phyloP scores from a whole-genome alignment of 2,888 invertebrate species.

The Ophioninae sp. region DNA sequence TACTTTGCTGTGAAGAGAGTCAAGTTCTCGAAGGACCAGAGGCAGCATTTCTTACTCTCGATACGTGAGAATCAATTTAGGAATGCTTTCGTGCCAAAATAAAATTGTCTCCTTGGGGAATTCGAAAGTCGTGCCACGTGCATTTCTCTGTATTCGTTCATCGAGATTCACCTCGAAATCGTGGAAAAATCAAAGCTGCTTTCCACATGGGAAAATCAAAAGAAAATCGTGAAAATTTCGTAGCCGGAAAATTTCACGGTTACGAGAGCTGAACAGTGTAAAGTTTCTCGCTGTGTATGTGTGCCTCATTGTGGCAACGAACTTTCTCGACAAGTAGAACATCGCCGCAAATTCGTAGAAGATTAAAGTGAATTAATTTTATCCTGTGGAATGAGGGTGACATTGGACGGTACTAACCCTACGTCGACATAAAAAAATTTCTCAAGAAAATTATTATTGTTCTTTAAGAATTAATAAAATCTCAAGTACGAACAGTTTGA shows the following conservation, averaged over 20 bases:
- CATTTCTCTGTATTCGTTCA: background rate
- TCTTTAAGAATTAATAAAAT: background rate
- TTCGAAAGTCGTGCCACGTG: background rate
- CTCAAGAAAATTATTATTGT: background rate
- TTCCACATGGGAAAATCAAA: background rate
- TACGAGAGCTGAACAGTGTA: background rate
- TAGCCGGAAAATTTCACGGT: background rate
- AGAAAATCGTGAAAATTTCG: background rate
- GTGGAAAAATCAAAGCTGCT: constrained; percentile 1
- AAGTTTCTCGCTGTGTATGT: background rate
- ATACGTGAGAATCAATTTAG: background rate
- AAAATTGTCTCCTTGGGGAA: background rate
- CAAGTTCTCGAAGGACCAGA: background rate
- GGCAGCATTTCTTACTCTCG: background rate
- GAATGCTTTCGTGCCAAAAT: background rate
- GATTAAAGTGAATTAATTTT: constrained; percentile 20
- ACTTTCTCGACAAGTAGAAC: background rate
- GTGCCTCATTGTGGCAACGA: background rate
- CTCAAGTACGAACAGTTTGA: background rate
- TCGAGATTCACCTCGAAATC: background rate
- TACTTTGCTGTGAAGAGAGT: background rate
- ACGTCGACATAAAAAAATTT: background rate
- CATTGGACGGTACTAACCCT: background rate
- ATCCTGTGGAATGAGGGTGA: background rate
- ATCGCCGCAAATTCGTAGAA: background rate